These are phyloP conservation scores for Caenorhabditis inopinata DNA, from an alignment of 1,140 invertebrate species.

Conservation along the genomic window DNA sequence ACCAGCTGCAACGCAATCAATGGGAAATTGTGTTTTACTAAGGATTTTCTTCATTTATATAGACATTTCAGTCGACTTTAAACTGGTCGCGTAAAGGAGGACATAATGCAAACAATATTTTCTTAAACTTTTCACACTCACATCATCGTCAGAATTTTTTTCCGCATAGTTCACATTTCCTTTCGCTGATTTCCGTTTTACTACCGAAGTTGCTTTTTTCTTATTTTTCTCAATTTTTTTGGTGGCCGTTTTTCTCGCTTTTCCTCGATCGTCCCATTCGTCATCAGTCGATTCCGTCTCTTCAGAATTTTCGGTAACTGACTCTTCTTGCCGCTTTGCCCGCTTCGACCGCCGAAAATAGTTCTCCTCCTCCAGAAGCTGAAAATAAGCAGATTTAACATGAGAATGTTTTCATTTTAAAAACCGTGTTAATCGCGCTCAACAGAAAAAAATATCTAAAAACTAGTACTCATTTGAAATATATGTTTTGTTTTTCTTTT, in stretches of 20 bases:
- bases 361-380: constrained; percentile 47
- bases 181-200: neutral
- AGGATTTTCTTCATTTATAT: too few species aligned
- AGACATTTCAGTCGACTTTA: too few species aligned
- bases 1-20: too few species aligned
- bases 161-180: constrained; percentile 35
- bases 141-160: constrained; percentile 35
- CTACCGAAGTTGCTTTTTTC: neutral
- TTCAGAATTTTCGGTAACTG: neutral
- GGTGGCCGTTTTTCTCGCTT: neutral
- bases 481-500: neutral
- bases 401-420: too few species aligned
- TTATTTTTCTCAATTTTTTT: constrained; percentile 23
- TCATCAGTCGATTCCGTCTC: constrained; percentile 19
- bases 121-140: neutral
- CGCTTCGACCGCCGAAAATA: constrained; percentile 39
- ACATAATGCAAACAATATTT: neutral
- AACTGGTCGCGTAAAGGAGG: too few species aligned
- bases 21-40: too few species aligned
- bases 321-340: neutral
- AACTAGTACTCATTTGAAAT: too few species aligned
- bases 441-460: too few species aligned
- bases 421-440: too few species aligned
- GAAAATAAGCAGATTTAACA: neutral
- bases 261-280: constrained; percentile 6